Conservation (phyloP, 2,888 invertebrate genomes). For the Andrena camellia region DNA sequence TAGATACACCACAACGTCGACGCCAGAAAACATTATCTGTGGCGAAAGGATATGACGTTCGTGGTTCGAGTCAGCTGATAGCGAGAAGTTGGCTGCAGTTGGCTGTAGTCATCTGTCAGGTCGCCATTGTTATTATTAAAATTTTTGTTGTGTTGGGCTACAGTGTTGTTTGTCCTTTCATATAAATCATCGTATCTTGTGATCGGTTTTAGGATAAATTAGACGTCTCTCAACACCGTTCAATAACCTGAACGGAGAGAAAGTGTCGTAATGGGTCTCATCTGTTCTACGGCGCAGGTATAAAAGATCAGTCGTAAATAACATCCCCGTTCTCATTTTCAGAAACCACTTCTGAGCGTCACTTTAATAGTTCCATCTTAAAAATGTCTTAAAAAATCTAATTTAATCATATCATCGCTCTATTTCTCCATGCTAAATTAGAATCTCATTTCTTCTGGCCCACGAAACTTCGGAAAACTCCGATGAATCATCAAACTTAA, state of each 20-base stretch:
- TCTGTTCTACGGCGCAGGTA: slow-evolving; percentile 83
- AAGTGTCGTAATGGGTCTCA: slow-evolving; percentile 77
- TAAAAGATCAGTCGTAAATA: slow-evolving; percentile 26
- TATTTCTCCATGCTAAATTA: neutral
- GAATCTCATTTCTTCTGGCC: neutral
- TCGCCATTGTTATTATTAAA: slow-evolving; percentile 66
- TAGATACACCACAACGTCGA: too few relatives aligned
- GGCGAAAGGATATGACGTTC: slow-evolving; percentile 45
- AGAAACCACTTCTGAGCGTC: neutral
- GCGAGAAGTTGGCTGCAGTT: slow-evolving; percentile 68
- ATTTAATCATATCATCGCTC: neutral
- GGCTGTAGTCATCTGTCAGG: slow-evolving; percentile 45
- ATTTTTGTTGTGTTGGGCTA: slow-evolving; percentile 1
- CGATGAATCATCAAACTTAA: slow-evolving; percentile 43
- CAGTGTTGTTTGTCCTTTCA: slow-evolving; percentile 22
- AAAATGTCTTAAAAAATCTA: neutral
- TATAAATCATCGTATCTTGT: neutral
- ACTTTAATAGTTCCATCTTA: neutral
- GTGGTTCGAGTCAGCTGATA: slow-evolving; percentile 69
- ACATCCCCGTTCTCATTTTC: neutral
- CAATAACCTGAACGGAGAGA: slow-evolving; percentile 8
- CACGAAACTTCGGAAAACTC: neutral
- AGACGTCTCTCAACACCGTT: slow-evolving; percentile 5
- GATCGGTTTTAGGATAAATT: slow-evolving; percentile 14
- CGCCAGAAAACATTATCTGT: neutral